Evolutionary conservation across 1,140 invertebrate species (phyloP).

Genomic region (Heliothis virescens): DNA sequence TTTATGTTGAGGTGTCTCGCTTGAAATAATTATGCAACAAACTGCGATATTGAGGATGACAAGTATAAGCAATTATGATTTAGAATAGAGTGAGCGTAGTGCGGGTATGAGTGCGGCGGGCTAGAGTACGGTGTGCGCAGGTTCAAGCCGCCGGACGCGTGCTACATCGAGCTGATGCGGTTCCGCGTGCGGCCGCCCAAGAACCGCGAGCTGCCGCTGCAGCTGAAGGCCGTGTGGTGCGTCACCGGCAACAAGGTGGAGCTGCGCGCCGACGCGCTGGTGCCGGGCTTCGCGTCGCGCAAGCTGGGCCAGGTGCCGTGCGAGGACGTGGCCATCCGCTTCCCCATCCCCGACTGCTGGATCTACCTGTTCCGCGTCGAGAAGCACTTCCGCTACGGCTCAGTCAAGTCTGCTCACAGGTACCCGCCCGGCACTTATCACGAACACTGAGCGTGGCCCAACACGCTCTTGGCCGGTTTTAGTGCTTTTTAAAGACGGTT

Average conservation of each 20-base stretch:
- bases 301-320: slow-evolving; percentile 98
- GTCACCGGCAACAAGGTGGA: slow-evolving; percentile 96
- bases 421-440: slow-evolving; percentile 27
- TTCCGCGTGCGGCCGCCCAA: slow-evolving; percentile 98
- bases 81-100: too few species aligned
- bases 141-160: slow-evolving; percentile 99
- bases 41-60: too few species aligned
- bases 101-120: too few species aligned
- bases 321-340: slow-evolving; percentile 98
- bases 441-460: too few species aligned
- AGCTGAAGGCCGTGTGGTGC: slow-evolving; percentile 95
- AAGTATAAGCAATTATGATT: too few species aligned
- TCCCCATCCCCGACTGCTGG: slow-evolving; percentile 99
- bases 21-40: too few species aligned
- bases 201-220: slow-evolving; percentile 98
- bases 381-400: slow-evolving; percentile 99
- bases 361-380: slow-evolving; percentile 99
- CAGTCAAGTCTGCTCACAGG: slow-evolving; percentile 98
- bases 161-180: slow-evolving; percentile 98
- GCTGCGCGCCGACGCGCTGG: slow-evolving; percentile 96
- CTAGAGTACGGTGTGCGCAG: slow-evolving; percentile 79
- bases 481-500: too few species aligned
- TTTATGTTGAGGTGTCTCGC: too few species aligned
- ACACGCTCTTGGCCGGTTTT: too few species aligned
- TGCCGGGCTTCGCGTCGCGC: slow-evolving; percentile 98